Evolutionary conservation across 2,888 invertebrate genomes (phyloP).

Genomic region (Camptogramma bilineatum): DNA sequence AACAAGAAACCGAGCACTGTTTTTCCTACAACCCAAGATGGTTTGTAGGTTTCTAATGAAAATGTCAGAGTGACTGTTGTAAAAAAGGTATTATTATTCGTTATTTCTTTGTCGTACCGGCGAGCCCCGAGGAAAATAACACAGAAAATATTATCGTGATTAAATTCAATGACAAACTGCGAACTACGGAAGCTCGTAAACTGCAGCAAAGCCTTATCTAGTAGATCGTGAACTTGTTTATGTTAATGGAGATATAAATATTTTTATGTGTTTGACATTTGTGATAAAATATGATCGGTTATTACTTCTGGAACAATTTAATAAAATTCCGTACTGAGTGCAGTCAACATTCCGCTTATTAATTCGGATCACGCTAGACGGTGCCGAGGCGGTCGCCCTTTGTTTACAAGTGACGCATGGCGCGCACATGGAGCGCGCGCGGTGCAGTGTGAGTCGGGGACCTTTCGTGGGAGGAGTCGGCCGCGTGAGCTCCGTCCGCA

Average conservation of each 20-base stretch:
- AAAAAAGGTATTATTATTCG: constrained; percentile 12
- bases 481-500: constrained; percentile 68
- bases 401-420: constrained; percentile 84
- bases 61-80: constrained; percentile 5
- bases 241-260: neutral
- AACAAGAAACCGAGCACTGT: constrained; percentile 1
- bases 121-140: constrained; percentile 35
- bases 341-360: constrained; percentile 36
- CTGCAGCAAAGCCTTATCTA: constrained; percentile 8
- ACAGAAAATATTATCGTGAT: constrained; percentile 23
- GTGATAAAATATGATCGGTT: constrained; percentile 22
- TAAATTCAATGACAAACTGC: constrained; percentile 8
- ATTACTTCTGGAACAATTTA: constrained; percentile 14
- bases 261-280: constrained; percentile 58
- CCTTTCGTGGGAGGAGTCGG: constrained; percentile 81
- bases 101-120: constrained; percentile 26
- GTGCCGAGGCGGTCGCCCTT: constrained; percentile 76
- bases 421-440: constrained; percentile 58
- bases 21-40: constrained; percentile 3
- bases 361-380: constrained; percentile 60
- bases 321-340: constrained; percentile 3
- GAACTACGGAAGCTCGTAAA: constrained; percentile 8
- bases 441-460: constrained; percentile 82
- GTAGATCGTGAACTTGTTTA: constrained; percentile 1
- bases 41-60: constrained; percentile 2